phyloP scores from a whole-genome alignment of 2,797 vertebrate genomes.

The Chrysocyon brachyurus region DNA sequence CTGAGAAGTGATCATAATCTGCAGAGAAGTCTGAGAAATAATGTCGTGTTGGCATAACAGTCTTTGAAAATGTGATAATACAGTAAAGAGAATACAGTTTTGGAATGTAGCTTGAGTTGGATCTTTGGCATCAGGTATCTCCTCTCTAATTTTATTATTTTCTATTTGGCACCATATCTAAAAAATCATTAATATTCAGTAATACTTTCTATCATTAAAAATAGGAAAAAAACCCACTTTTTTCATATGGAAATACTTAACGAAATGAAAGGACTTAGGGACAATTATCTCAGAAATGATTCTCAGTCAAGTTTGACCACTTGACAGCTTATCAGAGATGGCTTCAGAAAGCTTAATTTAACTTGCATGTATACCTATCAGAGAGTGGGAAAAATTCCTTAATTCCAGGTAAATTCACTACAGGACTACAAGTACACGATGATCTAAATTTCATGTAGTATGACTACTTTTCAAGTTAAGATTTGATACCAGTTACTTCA shows the following conservation, averaged over 20 bases:
- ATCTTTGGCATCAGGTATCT: neutral
- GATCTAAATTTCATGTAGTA: neutral
- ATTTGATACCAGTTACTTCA: neutral
- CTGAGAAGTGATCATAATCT: neutral
- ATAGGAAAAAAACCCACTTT: neutral
- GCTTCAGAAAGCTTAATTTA: neutral
- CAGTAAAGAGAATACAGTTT: neutral
- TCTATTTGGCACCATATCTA: neutral
- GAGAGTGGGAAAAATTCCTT: neutral
- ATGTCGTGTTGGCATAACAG: no score
- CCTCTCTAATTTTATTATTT: constrained; percentile 10
- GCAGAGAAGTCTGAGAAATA: neutral
- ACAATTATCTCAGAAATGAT: neutral
- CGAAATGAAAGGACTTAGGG: constrained; percentile 15
- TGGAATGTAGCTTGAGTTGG: neutral
- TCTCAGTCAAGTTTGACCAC: neutral
- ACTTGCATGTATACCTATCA: neutral
- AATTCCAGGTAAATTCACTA: neutral
- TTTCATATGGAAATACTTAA: constrained; percentile 3
- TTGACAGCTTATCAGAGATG: neutral
- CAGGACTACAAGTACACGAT: neutral
- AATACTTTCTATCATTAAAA: constrained; percentile 1
- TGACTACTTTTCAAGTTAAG: neutral
- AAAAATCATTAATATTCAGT: neutral
- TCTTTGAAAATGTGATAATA: neutral